phyloP scores from a whole-genome alignment of 2,113 vertebrate genomes.

The Pedionomus torquatus region DNA sequence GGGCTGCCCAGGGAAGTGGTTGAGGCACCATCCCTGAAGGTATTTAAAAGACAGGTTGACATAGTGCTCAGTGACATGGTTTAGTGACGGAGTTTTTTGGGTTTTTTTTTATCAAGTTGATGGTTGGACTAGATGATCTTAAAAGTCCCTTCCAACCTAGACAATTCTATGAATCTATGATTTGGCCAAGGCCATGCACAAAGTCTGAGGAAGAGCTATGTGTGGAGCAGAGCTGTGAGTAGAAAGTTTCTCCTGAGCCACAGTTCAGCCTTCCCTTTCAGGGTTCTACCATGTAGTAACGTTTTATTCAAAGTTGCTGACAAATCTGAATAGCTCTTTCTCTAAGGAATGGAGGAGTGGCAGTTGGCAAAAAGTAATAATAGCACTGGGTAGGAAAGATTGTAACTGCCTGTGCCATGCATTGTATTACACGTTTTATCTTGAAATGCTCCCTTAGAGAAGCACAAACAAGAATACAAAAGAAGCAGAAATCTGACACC shows the following conservation, averaged over 20 bases:
- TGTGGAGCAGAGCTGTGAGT: background rate
- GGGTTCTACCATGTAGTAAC: background rate
- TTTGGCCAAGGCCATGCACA: background rate
- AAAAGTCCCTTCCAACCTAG: too few relatives aligned
- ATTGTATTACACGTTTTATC: background rate
- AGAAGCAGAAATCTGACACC: constrained; percentile 1
- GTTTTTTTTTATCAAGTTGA: too few relatives aligned
- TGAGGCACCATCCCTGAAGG: too few relatives aligned
- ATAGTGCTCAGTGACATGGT: too few relatives aligned
- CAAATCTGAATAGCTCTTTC: background rate
- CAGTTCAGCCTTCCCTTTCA: background rate
- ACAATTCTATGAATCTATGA: too few relatives aligned
- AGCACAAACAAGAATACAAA: constrained; percentile 17
- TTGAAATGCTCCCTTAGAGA: background rate
- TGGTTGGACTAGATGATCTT: too few relatives aligned
- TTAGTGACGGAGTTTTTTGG: too few relatives aligned
- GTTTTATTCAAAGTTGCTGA: background rate
- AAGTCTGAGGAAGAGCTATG: background rate
- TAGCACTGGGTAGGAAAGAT: background rate
- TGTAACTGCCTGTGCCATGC: background rate
- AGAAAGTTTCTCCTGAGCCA: background rate
- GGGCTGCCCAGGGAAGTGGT: too few relatives aligned
- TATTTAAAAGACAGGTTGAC: too few relatives aligned
- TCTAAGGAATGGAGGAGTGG: constrained; percentile 1
- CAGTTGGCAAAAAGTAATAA: background rate